Evolutionary conservation across 1,140 invertebrate species (phyloP).

Genomic region (Brachionus paranguensis): DNA sequence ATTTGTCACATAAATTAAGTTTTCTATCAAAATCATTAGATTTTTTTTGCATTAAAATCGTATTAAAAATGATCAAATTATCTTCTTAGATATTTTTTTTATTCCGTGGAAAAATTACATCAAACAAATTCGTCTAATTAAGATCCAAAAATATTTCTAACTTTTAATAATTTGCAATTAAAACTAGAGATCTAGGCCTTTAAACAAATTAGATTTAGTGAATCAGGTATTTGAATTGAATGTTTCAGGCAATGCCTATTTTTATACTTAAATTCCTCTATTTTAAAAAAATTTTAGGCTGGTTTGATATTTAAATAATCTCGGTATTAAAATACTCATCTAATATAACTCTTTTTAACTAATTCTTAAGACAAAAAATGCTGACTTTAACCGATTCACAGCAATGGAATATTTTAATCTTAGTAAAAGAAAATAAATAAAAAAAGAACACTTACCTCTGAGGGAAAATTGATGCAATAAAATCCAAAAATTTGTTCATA

Average conservation of each 20-base stretch:
- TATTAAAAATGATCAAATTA: no score
- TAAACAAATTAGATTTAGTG: neutral
- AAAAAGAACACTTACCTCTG: neutral
- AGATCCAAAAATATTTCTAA: neutral
- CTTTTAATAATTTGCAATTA: neutral
- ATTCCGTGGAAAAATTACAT: no score
- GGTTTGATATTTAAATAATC: neutral
- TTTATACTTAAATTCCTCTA: neutral
- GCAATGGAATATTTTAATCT: no score
- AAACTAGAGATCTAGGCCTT: neutral
- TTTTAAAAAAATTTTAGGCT: neutral
- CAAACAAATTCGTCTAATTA: neutral
- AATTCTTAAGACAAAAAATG: neutral
- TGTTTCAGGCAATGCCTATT: neutral
- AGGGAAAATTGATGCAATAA: neutral
- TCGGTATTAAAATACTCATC: neutral
- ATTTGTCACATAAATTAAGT: neutral
- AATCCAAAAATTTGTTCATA: constrained; percentile 22
- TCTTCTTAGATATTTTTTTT: no score
- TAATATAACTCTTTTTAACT: neutral
- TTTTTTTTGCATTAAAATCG: no score
- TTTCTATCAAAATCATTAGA: neutral
- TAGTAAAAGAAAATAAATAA: no score
- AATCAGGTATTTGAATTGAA: neutral
- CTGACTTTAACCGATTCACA: no score